A percentile compares a stretch with the other conserved stretches of the same genome.
phyloP scores from a whole-genome alignment of 2,797 vertebrate genomes.

The Mormyrus proboscirostris region DNA sequence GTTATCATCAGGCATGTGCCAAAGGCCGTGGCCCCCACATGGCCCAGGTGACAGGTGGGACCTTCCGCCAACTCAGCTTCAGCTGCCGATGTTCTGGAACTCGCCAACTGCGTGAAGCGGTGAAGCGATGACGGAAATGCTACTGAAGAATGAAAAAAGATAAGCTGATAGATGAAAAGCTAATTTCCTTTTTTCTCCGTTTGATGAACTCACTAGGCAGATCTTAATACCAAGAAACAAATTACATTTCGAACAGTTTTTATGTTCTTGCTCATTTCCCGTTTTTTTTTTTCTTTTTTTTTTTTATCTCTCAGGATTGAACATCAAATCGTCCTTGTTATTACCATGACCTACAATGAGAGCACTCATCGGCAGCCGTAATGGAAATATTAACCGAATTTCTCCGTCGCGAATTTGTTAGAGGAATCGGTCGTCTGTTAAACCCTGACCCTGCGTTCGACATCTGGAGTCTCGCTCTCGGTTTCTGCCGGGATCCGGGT shows the following conservation, averaged over 20 bases:
- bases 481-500: background rate
- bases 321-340: conserved; percentile 8
- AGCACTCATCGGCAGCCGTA: background rate
- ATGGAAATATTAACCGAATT: conserved; percentile 6
- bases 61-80: background rate
- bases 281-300: background rate
- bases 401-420: background rate
- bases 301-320: background rate
- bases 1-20: background rate
- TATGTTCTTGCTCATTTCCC: conserved; percentile 15
- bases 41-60: background rate
- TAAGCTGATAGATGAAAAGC: conserved; percentile 10
- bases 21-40: background rate
- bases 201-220: background rate
- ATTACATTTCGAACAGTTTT: conserved; percentile 10
- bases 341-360: background rate
- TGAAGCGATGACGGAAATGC: background rate
- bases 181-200: background rate
- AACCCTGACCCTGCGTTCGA: background rate
- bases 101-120: too few relatives aligned
- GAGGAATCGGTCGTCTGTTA: background rate
- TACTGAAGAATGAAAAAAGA: background rate
- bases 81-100: background rate
- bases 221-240: conserved; percentile 3
- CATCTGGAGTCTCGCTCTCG: background rate